Evolutionary conservation across 35 echinoderm and acorn worm species (phyloP), one percentile per base, ranked within the genome.

Genomic region (Apostichopus californicus): DNA sequence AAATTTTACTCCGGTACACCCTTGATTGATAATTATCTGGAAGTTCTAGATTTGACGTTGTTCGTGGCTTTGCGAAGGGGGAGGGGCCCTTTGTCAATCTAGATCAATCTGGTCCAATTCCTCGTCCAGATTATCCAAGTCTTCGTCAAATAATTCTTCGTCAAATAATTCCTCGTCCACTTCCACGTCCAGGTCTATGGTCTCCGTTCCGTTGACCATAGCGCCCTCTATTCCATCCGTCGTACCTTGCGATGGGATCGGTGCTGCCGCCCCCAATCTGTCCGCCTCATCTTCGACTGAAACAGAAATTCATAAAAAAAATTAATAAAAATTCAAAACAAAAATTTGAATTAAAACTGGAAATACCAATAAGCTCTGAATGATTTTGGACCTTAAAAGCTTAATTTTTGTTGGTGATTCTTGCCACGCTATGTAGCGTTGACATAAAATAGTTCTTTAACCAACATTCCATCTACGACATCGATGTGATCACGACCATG

Each of bases 151-250:
- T 80, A 99, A 91, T 71, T 99, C 93, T 14, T 92, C 91, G 72
- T 94, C 95, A 93, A 99, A 99, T 80, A 99, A 91, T 71, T 99
- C 93, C 90, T 99, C 97, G 64, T 98, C 96, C 4, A 98, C 94
- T 25, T 95, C 94, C 8, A 98, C 94, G 70, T 99, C 97, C 5
- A 93, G 82, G 53, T 26, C 77, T 58, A 98, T 93, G 78, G 91
- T 81, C 57, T 84, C 75, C 54, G 91, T 94, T 13, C 77, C 89
- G 14, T 91, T 79, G 1, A 91, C 72, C 72, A 77, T 83, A 64
- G 94, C 84, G n/a, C 56, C 94, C 8, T 72, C 95, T 58, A 52
- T 96, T 81, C 92, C 95, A 79, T 82, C 93, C 78, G 66, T 57
- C 52, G 90, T 92, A 26, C 83, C 78, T 23, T 92, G 56, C 4